Conservation (phyloP, 2,888 invertebrate species). For the Orthosia cruda region DNA sequence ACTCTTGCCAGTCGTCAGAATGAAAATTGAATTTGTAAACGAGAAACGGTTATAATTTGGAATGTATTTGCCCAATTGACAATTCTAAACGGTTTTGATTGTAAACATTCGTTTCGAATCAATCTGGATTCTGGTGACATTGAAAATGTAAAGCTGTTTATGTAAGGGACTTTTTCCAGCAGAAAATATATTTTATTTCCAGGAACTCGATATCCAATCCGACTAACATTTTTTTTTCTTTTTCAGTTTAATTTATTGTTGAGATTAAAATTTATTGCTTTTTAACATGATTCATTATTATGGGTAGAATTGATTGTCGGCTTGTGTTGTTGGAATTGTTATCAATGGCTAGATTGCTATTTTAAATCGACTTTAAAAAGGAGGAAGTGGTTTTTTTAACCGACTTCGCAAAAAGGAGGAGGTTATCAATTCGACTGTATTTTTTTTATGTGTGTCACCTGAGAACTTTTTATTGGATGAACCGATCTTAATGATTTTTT, state of each 20-base stretch:
- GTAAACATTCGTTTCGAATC: conserved; percentile 1
- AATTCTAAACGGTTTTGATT: conserved; percentile 13
- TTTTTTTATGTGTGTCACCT: too few species aligned
- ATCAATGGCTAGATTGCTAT: too few species aligned
- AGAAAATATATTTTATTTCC: background rate
- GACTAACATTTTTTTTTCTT: background rate
- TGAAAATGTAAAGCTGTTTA: conserved; percentile 12
- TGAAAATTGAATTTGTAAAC: conserved; percentile 31
- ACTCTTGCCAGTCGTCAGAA: conserved; percentile 28
- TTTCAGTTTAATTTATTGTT: background rate
- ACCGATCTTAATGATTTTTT: too few species aligned
- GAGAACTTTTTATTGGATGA: too few species aligned
- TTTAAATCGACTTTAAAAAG: too few species aligned
- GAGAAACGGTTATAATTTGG: conserved; percentile 1
- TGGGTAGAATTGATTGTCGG: too few species aligned
- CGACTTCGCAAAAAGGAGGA: too few species aligned
- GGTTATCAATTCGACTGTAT: too few species aligned
- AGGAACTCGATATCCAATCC: background rate
- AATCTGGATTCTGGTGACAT: conserved; percentile 2
- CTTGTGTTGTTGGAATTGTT: too few species aligned
- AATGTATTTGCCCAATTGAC: conserved; percentile 9
- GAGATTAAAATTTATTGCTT: background rate
- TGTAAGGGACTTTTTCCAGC: background rate
- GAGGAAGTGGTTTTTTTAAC: too few species aligned
- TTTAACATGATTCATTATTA: too few species aligned